phyloP scores from a whole-genome alignment of 2,888 invertebrate genomes.

The Ceratothoa steindachneri region DNA sequence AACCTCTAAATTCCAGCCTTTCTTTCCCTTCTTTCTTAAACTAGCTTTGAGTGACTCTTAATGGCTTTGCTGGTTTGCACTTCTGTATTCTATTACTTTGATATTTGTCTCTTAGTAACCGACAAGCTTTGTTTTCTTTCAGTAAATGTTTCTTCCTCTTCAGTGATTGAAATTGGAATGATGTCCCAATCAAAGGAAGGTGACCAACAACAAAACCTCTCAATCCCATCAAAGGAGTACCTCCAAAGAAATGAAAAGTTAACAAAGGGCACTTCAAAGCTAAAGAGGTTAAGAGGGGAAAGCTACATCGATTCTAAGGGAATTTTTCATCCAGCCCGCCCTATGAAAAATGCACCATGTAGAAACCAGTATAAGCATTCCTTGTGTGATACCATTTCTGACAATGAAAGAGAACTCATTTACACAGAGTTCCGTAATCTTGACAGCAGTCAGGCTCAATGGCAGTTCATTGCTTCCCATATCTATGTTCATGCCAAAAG shows the following conservation, averaged over 20 bases:
- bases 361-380: not conserved
- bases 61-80: too few relatives aligned
- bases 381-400: not conserved
- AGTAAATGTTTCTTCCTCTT: not conserved
- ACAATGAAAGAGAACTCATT: not conserved
- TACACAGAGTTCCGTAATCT: not conserved
- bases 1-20: too few relatives aligned
- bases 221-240: not conserved
- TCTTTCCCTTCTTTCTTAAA: too few relatives aligned
- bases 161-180: not conserved
- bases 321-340: not conserved
- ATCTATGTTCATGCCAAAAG: not conserved
- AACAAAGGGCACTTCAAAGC: not conserved
- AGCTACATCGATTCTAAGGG: not conserved
- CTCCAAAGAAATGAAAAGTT: not conserved
- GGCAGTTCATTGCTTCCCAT: not conserved
- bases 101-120: too few relatives aligned
- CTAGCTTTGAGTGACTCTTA: too few relatives aligned
- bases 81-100: too few relatives aligned
- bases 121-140: too few relatives aligned
- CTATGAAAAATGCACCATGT: not conserved
- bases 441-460: not conserved
- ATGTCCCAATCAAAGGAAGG: not conserved
- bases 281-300: not conserved
- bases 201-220: not conserved